These are phyloP conservation scores for Tympanoctomys barrerae DNA, from an alignment of 2,797 vertebrate species.

Conservation along the genomic window DNA sequence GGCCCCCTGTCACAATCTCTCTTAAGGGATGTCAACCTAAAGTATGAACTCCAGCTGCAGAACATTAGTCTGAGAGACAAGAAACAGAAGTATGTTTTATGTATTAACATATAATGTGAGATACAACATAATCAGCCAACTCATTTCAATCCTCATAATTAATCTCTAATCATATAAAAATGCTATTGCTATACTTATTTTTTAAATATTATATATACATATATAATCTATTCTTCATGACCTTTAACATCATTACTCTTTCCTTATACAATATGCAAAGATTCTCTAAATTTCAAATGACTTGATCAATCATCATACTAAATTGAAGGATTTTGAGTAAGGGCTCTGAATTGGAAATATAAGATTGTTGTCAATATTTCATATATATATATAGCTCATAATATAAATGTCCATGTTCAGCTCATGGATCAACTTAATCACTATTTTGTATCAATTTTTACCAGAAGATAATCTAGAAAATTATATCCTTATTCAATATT, in stretches of 20 bases:
- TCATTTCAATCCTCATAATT: slow-evolving; percentile 42
- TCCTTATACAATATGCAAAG: slow-evolving; percentile 46
- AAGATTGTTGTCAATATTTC: not conserved
- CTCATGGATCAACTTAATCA: not conserved
- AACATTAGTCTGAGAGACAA: slow-evolving; percentile 46
- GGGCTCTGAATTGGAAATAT: slow-evolving; percentile 51
- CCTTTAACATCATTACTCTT: slow-evolving; percentile 37
- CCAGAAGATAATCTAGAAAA: slow-evolving; percentile 8
- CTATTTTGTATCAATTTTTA: not conserved
- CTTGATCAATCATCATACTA: slow-evolving; percentile 34
- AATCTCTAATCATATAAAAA: not conserved
- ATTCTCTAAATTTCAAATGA: slow-evolving; percentile 55
- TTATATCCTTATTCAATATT: not conserved
- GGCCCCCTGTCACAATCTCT: not conserved
- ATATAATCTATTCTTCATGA: not conserved
- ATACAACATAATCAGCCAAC: not conserved
- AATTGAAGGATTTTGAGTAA: slow-evolving; percentile 16
- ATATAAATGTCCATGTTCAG: not conserved
- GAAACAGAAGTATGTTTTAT: not conserved
- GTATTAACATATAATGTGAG: not conserved
- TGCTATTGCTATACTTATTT: slow-evolving; percentile 1
- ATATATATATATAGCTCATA: not conserved
- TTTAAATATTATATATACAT: slow-evolving; percentile 35
- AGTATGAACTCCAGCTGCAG: not conserved
- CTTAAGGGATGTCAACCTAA: slow-evolving; percentile 62